Evolutionary conservation across 2,797 vertebrate genomes (phyloP).

Genomic region (Telmatherina bonti): DNA sequence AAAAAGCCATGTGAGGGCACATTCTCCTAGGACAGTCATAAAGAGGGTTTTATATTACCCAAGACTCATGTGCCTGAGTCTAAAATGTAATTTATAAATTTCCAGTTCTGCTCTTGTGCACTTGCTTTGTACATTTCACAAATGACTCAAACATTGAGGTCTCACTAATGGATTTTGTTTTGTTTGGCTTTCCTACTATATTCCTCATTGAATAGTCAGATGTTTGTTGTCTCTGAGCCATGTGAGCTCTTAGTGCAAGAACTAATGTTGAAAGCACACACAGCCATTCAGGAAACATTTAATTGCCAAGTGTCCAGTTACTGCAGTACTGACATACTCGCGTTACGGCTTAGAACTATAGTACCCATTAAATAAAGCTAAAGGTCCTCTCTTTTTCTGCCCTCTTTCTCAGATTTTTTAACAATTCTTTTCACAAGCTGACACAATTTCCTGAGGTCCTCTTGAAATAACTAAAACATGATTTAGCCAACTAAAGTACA

Average conservation of each 20-base stretch:
- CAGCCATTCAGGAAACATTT: slow-evolving; percentile 16
- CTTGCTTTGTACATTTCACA: background rate
- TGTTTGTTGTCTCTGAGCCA: background rate
- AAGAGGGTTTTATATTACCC: background rate
- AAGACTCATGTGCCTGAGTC: background rate
- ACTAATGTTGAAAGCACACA: slow-evolving; percentile 5
- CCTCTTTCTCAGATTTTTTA: background rate
- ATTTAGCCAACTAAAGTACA: background rate
- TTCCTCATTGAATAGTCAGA: background rate
- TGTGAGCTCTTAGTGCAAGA: background rate
- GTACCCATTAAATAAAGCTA: background rate
- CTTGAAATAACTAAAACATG: background rate
- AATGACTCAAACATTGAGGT: background rate
- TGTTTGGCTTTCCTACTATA: background rate
- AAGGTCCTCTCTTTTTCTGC: background rate
- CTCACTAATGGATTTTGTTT: background rate
- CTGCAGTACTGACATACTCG: background rate
- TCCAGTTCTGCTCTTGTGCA: background rate
- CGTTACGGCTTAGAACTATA: slow-evolving; percentile 1
- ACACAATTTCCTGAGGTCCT: background rate
- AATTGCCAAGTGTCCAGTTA: slow-evolving; percentile 2
- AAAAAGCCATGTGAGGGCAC: background rate
- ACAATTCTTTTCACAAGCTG: background rate
- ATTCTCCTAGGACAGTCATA: background rate
- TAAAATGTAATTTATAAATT: background rate